Base-by-base conservation (phyloP, 2,888 invertebrate species). In the Habrosyne pyritoides region DNA sequence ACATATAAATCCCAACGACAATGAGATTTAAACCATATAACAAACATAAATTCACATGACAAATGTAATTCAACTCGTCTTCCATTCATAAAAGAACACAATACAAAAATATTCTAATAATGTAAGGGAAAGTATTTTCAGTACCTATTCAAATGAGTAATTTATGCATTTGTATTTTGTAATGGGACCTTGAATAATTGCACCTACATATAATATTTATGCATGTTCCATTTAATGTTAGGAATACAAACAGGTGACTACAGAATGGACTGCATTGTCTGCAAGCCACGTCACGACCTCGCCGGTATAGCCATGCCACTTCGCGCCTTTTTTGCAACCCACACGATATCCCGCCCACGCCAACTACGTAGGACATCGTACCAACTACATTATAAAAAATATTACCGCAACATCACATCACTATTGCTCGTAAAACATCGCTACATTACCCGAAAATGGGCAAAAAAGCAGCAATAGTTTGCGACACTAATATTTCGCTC, bases 311-410 rank as follows among this genome's bases (percentile, higher is more conserved):
- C n/a, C n/a, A 22, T 22, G 21, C 10, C 22, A 55, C 61, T 71
- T 74, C 71, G 71, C 76, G 73, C 82, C 79, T 74, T 80, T 81
- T 81, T 77, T 61, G 70, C 67, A 57, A 59, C 82, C 83, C 73
- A 81, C 80, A 62, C 75, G 58, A 68, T 59, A 54, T 50, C 68
- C 52, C 71, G 64, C 70, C 63, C 67, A 63, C 71, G 61, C 59
- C 42, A 24, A 14, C 30, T 10, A 21, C 28, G 28, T 30, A 42
- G 14, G 8, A 42, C 18, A 18, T 42, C 14, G n/a, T 8, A 18
- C 18, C 36, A 8, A 42, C 42, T 33, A n/a, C 42, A 42, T 18
- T 7, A 12, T 42, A 12, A 42, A 42, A 42, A 42, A 42, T 18
- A 42, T 42, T 42, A 42, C 42, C 42, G 18, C 18, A 42, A 18